Percentiles rank a stretch among this genome's conserved stretches.
phyloP scores from a whole-genome alignment of 2,888 invertebrate species.

The Morpho achilles region DNA sequence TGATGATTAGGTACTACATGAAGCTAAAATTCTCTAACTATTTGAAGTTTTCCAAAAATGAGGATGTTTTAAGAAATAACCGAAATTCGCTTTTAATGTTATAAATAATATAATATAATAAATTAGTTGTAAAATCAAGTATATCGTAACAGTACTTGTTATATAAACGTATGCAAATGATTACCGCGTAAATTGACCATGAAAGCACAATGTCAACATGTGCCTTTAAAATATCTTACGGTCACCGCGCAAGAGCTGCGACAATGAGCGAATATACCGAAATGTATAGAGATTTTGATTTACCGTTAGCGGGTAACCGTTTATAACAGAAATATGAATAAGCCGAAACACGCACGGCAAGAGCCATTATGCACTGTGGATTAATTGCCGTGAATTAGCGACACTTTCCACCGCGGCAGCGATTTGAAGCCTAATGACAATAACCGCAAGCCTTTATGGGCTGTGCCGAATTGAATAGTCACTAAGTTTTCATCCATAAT shows the following conservation, averaged over 20 bases:
- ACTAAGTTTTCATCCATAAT: neutral
- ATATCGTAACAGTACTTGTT: neutral
- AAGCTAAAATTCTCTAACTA: too few relatives aligned
- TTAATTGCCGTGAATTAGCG: constrained; percentile 31
- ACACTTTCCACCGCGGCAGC: constrained; percentile 27
- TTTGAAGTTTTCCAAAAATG: too few relatives aligned
- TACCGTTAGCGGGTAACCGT: constrained; percentile 37
- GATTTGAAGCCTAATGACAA: constrained; percentile 11
- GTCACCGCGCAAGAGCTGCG: constrained; percentile 24
- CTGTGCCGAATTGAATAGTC: neutral
- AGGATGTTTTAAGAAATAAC: too few relatives aligned
- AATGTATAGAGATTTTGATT: constrained; percentile 31
- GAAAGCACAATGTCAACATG: constrained; percentile 18
- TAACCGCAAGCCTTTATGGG: constrained; percentile 1
- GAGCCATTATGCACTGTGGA: constrained; percentile 24
- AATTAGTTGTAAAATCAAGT: neutral
- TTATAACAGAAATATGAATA: constrained; percentile 31
- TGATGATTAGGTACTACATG: too few relatives aligned
- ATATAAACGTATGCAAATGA: constrained; percentile 9
- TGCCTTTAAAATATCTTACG: constrained; percentile 29
- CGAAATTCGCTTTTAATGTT: too few relatives aligned
- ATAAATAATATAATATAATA: too few relatives aligned
- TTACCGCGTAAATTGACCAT: constrained; percentile 22
- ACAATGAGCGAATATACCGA: constrained; percentile 31
- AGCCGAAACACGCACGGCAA: constrained; percentile 29